A percentile compares a stretch with the other conserved stretches of the same genome.
phyloP scores from a whole-genome alignment of 1,140 invertebrate species.

The Trichoplusia ni region DNA sequence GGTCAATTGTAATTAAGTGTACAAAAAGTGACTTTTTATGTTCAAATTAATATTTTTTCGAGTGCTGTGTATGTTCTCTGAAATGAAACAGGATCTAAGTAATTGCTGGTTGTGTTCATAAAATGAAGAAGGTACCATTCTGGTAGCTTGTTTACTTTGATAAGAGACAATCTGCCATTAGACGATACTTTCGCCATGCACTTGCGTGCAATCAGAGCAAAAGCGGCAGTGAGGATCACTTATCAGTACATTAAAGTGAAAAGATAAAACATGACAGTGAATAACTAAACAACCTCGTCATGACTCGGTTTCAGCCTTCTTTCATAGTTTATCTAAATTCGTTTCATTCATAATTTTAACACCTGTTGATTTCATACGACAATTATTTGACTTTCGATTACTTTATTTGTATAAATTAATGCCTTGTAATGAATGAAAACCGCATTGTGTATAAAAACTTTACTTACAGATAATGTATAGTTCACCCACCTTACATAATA shows the following conservation, averaged over 20 bases:
- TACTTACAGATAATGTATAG: not conserved
- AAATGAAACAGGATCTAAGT: not conserved
- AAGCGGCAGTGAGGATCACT: not conserved
- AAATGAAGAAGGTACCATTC: not conserved
- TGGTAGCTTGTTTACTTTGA: conserved; percentile 11
- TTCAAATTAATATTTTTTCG: not conserved
- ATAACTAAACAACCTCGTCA: conserved; percentile 8
- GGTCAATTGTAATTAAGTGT: not conserved
- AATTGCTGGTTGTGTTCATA: not conserved
- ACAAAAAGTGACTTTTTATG: not conserved
- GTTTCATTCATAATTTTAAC: conserved; percentile 30
- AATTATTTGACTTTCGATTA: conserved; percentile 14
- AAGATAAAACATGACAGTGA: conserved; percentile 20
- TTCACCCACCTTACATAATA: not conserved
- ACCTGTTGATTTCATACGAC: conserved; percentile 35
- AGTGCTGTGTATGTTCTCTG: not conserved
- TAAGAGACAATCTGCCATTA: conserved; percentile 12
- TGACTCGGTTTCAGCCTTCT: conserved; percentile 39
- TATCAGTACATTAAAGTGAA: conserved; percentile 18
- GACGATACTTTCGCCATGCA: conserved; percentile 17
- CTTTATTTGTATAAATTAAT: conserved; percentile 16
- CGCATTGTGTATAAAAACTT: not conserved
- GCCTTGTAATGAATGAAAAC: not conserved
- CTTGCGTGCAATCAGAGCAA: conserved; percentile 5
- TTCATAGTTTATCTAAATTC: conserved; percentile 36